A percentile compares a stretch with the other conserved stretches of the same genome.
Evolutionary conservation across 2,113 vertebrate species (phyloP).

Genomic region (Paralichthys olivaceus): DNA sequence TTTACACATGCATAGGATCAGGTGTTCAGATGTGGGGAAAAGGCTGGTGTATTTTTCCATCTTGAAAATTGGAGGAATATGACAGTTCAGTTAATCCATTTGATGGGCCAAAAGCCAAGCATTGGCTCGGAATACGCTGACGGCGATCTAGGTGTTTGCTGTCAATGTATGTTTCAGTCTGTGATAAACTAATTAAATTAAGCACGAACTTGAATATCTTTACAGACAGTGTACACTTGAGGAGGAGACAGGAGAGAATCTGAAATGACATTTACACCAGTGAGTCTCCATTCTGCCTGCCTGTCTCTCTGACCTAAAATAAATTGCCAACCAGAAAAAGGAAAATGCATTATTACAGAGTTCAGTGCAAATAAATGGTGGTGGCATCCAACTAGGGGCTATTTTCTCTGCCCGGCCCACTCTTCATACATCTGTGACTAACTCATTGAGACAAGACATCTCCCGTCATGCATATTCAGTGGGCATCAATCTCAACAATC

Average conservation of each 20-base stretch:
- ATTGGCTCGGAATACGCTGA: constrained; percentile 15
- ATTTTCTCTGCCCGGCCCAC: constrained; percentile 45
- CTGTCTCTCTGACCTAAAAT: constrained; percentile 46
- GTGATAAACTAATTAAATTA: constrained; percentile 51
- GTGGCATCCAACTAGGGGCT: constrained; percentile 47
- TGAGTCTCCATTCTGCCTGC: constrained; percentile 28
- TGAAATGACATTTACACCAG: constrained; percentile 31
- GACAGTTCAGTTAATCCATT: constrained; percentile 11
- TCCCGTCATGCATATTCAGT: constrained; percentile 62
- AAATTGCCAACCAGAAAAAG: constrained; percentile 35
- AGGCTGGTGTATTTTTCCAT: not conserved
- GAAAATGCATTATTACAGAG: constrained; percentile 53
- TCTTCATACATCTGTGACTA: constrained; percentile 66
- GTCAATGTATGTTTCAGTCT: constrained; percentile 48
- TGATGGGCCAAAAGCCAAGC: constrained; percentile 24
- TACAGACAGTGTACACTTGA: constrained; percentile 20
- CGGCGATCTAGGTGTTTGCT: constrained; percentile 27
- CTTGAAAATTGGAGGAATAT: constrained; percentile 5
- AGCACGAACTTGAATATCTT: constrained; percentile 44
- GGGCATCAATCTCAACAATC: constrained; percentile 67
- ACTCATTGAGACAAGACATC: constrained; percentile 63
- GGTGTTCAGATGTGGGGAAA: not conserved
- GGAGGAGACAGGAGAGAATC: constrained; percentile 31
- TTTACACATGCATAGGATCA: not conserved
- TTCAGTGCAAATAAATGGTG: constrained; percentile 41